Evolutionary conservation across 2,113 vertebrate genomes (phyloP), one percentile per base, ranked within the genome.

Genomic region (Antechinus flavipes): DNA sequence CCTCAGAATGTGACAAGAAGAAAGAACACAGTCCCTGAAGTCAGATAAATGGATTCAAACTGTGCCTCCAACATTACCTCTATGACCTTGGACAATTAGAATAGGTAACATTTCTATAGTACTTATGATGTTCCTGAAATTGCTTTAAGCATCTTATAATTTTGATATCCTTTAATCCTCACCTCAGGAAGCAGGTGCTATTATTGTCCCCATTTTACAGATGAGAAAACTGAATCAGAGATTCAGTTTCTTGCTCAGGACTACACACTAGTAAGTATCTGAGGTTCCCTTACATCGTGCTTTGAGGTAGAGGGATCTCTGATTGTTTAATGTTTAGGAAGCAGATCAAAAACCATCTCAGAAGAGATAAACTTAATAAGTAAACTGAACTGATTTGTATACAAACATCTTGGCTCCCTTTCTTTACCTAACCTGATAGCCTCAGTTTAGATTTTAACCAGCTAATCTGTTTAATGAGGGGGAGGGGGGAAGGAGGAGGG

Each of bases 401-500:
- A 54, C 92, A 53, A 50, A 53, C 26, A 19, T 91, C 90, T 56
- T 46, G 94, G 93, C 89, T 96, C 97, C 98, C 97, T 97, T 97
- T 97, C 98, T 96, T 90, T 91, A 94, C 6, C 95, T 97, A 97
- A 97, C 97, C 95, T 96, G 93, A 95, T 98, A 96, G 98, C 97
- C 98, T 97, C 97, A 95, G 90, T 97, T 97, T 97, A 98, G 97
- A 96, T 96, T 98, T 95, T 97, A 98, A 97, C 89, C 96, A 96
- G 95, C 96, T 98, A 94, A 97, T 97, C 96, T 97, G 95, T 97
- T 98, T 97, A 98, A 97, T 95, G 95, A 42, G n/a, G n/a, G 42
- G 42, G 42, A 42, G 42, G 42, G 42, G 1, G 42, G 42, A 7
- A 19, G 11, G 3, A 25, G n/a, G 68, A 84, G 68, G 7, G 68